Conservation (phyloP, 2,888 invertebrate genomes). For the Brenthis daphne region DNA sequence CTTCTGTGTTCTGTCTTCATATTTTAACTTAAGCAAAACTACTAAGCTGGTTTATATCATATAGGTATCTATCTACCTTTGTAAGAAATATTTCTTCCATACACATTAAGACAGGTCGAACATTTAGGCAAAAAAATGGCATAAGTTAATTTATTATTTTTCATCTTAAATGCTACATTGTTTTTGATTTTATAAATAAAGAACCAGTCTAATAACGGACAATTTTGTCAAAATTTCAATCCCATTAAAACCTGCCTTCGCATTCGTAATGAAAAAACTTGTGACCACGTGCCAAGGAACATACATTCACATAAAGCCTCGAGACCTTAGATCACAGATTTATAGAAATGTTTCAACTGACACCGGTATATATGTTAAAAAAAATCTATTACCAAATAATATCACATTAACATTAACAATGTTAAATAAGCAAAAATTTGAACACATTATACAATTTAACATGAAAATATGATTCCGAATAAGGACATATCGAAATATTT, state of each 20-base stretch:
- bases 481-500: background rate
- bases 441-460: background rate
- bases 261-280: constrained; percentile 48
- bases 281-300: constrained; percentile 68
- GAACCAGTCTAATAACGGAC: constrained; percentile 20
- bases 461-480: background rate
- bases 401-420: no score
- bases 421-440: background rate
- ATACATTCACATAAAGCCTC: constrained; percentile 44
- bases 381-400: no score
- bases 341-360: constrained; percentile 19
- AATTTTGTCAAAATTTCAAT: constrained; percentile 32
- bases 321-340: constrained; percentile 15
- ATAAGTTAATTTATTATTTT: background rate
- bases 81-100: background rate
- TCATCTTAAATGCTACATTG: constrained; percentile 2
- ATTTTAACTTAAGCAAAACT: no score
- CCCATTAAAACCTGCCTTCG: constrained; percentile 30
- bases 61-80: no score
- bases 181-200: constrained; percentile 9
- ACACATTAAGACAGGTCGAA: constrained; percentile 1
- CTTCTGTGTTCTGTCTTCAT: no score
- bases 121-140: background rate
- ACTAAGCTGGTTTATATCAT: no score
- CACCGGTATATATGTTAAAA: background rate